A percentile compares a stretch with the other conserved stretches of the same genome.
These are phyloP conservation scores for Paracentrotus lividus DNA, from an alignment of 53 echinoderm and acorn worm genomes.

Conservation along the genomic window DNA sequence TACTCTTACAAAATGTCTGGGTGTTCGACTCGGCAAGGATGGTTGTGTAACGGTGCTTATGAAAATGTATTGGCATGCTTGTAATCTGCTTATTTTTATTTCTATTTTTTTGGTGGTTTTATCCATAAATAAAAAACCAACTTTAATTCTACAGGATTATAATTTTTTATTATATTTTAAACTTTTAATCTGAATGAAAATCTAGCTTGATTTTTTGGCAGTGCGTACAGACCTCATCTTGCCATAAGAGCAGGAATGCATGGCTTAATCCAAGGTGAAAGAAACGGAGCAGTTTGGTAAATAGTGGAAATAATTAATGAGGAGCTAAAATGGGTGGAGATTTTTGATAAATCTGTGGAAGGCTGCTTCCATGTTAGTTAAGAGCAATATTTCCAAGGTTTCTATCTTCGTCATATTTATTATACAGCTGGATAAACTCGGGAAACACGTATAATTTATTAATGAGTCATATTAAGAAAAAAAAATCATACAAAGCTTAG, in stretches of 20 bases:
- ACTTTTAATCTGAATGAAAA: neutral
- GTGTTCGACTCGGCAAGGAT: too few relatives aligned
- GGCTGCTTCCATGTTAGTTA: neutral
- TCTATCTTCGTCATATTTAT: neutral
- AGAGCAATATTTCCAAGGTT: neutral
- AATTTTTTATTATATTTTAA: too few relatives aligned
- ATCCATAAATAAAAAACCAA: neutral
- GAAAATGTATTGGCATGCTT: neutral
- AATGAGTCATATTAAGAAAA: neutral
- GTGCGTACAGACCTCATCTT: neutral
- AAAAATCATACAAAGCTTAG: neutral
- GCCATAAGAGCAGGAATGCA: neutral
- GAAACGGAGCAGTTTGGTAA: constrained; percentile 20
- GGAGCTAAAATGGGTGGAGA: constrained; percentile 20
- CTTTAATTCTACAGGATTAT: neutral
- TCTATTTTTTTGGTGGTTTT: neutral
- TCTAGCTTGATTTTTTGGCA: neutral
- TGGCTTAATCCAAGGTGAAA: constrained; percentile 29
- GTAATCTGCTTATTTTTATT: neutral
- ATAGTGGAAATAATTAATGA: constrained; percentile 44
- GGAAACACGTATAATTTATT: neutral
- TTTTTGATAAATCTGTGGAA: neutral
- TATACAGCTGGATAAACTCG: neutral
- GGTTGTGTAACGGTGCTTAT: too few relatives aligned
- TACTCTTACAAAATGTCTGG: too few relatives aligned